Conservation (phyloP, 64 coral and sea anemone species). For the Porites australiensis region DNA sequence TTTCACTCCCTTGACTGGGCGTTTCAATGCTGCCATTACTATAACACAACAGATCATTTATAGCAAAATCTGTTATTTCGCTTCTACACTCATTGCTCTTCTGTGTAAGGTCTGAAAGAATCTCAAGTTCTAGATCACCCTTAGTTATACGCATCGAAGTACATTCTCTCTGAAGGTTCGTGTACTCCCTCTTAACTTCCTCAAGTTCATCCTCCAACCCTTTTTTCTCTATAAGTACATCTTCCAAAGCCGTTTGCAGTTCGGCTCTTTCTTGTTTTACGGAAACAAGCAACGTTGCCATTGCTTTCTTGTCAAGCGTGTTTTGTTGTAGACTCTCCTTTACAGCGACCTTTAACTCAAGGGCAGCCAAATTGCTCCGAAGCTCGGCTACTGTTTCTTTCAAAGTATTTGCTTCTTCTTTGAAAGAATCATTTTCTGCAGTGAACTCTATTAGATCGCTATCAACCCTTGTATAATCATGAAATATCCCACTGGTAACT, state of each 20-base stretch:
- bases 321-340: constrained; percentile 58
- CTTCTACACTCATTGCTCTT: background rate
- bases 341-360: constrained; percentile 84
- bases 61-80: background rate
- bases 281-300: constrained; percentile 82
- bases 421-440: constrained; percentile 54
- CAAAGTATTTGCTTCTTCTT: constrained; percentile 66
- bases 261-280: constrained; percentile 91
- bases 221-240: constrained; percentile 74
- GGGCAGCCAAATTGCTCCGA: constrained; percentile 69
- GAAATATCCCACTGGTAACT: background rate
- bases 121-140: constrained; percentile 68
- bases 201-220: constrained; percentile 75
- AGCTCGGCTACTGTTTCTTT: constrained; percentile 76
- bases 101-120: background rate
- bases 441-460: constrained; percentile 60
- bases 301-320: constrained; percentile 64
- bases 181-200: constrained; percentile 67
- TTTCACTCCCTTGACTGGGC: background rate
- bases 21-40: background rate
- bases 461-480: background rate
- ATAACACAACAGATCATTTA: background rate
- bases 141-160: constrained; percentile 49
- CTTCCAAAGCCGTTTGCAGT: constrained; percentile 64
- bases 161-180: constrained; percentile 73